These are phyloP conservation scores for Camponotus floridanus DNA, from an alignment of 1,140 invertebrate genomes.

Conservation along the genomic window DNA sequence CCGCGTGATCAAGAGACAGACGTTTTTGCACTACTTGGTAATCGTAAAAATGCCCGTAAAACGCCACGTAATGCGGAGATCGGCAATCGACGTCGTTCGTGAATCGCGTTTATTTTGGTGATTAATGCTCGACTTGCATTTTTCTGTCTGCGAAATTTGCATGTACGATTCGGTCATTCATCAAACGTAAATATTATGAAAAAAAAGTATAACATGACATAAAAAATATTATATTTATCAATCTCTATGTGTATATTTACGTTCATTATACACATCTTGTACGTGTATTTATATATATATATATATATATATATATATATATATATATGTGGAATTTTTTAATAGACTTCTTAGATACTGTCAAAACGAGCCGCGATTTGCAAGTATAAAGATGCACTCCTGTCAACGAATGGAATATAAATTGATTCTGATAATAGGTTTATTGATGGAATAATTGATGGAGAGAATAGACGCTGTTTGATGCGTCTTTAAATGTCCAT, in stretches of 20 bases:
- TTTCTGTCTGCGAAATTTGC: neutral
- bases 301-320: neutral
- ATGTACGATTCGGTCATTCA: neutral
- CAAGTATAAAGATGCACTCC: constrained; percentile 24
- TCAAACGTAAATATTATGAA: neutral
- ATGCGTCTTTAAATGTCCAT: neutral
- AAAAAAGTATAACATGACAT: neutral
- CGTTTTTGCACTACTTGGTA: neutral
- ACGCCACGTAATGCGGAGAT: constrained; percentile 7
- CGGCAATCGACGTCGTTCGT: constrained; percentile 1
- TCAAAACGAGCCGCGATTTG: constrained; percentile 8
- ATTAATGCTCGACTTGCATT: constrained; percentile 37
- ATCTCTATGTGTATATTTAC: neutral
- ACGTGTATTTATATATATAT: neutral
- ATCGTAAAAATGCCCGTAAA: constrained; percentile 19
- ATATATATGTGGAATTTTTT: neutral
- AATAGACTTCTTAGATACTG: neutral
- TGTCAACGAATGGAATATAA: constrained; percentile 14
- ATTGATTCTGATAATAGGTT: neutral
- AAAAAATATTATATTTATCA: neutral
- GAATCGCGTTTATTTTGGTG: constrained; percentile 20
- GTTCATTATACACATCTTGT: neutral
- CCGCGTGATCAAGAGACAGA: neutral
- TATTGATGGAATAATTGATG: constrained; percentile 13
- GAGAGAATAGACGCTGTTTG: neutral